Percentiles rank a stretch among this genome's conserved stretches.
Conservation (phyloP, 2,888 invertebrate species). For the Neoscelio sp. region DNA sequence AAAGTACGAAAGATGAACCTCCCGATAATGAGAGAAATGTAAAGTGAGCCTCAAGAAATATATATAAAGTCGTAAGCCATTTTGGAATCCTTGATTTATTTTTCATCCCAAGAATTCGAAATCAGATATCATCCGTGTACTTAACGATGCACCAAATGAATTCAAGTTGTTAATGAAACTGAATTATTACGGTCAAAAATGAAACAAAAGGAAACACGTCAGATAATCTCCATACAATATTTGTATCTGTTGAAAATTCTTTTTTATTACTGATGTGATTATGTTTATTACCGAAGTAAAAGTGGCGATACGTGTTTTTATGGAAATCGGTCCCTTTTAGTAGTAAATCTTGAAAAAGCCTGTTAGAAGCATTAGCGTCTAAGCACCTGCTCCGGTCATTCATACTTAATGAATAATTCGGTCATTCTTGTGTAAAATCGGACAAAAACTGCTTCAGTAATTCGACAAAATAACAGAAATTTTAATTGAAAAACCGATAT, state of each 20-base stretch:
- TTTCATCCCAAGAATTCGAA: slow-evolving; percentile 12
- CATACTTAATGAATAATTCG: slow-evolving; percentile 61
- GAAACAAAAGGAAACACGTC: neutral
- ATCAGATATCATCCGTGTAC: no score
- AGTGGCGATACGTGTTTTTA: slow-evolving; percentile 19
- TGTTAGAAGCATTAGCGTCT: slow-evolving; percentile 13
- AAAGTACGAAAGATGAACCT: slow-evolving; percentile 12
- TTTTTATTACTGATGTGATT: neutral
- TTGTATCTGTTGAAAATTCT: neutral
- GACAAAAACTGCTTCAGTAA: slow-evolving; percentile 37
- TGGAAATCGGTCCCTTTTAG: slow-evolving; percentile 25
- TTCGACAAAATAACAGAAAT: slow-evolving; percentile 37
- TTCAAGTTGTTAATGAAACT: neutral
- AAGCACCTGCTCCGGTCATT: slow-evolving; percentile 55
- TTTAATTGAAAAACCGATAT: slow-evolving; percentile 12
- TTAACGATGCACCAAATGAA: no score
- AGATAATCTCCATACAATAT: no score
- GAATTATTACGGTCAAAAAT: neutral
- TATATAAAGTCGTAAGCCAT: neutral
- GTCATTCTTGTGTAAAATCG: slow-evolving; percentile 30
- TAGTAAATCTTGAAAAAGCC: slow-evolving; percentile 36
- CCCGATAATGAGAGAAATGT: slow-evolving; percentile 45
- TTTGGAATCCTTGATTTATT: slow-evolving; percentile 3
- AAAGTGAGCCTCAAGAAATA: slow-evolving; percentile 15
- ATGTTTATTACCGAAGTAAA: slow-evolving; percentile 23